Conservation (phyloP, 2,113 vertebrate species). For the Promerops cafer region DNA sequence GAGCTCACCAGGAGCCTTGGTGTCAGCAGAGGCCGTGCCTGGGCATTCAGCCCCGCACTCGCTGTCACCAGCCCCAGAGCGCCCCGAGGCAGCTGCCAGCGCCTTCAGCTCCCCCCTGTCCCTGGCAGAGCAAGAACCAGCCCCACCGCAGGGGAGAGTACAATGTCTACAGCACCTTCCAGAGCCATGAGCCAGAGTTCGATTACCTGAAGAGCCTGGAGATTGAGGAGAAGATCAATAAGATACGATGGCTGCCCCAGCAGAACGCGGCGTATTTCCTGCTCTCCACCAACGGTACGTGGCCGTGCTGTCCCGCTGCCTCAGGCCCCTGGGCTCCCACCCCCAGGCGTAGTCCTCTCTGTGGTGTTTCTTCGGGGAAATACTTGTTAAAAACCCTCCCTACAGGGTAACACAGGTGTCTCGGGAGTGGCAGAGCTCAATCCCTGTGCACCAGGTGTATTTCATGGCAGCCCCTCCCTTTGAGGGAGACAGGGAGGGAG, state of each 20-base stretch:
- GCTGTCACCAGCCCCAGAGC: accelerated
- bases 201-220: conserved; percentile 98
- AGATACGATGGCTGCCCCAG: conserved; percentile 96
- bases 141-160: conserved; percentile 93
- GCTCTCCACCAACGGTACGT: conserved; percentile 91
- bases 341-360: accelerated
- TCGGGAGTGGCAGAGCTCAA: not conserved
- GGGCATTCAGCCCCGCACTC: not conserved
- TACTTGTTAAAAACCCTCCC: accelerated
- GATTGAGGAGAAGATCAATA: conserved; percentile 98
- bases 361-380: accelerated
- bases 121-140: conserved; percentile 89
- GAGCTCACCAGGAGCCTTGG: not conserved
- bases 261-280: conserved; percentile 96
- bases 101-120: not conserved
- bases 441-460: not conserved
- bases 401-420: not conserved
- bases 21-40: not conserved
- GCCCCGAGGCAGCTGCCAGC: not conserved
- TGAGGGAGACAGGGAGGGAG: not conserved
- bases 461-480: not conserved
- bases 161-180: conserved; percentile 99
- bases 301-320: accelerated
- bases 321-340: accelerated
- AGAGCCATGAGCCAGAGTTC: conserved; percentile 97